Conservation (phyloP, 2,888 invertebrate genomes). For the Cosmia pyralina region DNA sequence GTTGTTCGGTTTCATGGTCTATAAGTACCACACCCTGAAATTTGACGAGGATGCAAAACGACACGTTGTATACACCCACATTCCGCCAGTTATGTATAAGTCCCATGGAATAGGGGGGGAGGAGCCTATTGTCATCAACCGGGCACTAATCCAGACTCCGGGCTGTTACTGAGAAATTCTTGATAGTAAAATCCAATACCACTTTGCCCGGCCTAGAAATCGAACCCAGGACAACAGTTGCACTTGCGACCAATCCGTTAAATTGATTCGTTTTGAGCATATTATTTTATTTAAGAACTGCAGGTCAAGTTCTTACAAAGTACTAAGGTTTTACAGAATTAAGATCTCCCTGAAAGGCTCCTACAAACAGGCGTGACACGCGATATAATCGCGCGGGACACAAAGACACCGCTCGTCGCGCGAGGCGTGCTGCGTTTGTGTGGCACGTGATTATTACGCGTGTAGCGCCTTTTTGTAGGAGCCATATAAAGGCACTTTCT, state of each 20-base stretch:
- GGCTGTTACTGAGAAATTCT: not conserved
- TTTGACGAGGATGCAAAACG: too few species aligned
- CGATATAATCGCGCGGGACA: too few species aligned
- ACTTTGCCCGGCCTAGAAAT: not conserved
- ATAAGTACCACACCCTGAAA: too few species aligned
- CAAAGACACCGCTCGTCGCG: too few species aligned
- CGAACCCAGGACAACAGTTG: not conserved
- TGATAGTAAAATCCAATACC: not conserved
- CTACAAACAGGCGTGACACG: too few species aligned
- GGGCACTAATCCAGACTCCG: not conserved
- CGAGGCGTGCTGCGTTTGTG: too few species aligned
- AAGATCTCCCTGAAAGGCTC: not conserved
- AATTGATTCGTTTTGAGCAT: not conserved
- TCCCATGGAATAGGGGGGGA: not conserved
- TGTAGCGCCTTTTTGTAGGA: too few species aligned
- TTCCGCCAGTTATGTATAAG: not conserved
- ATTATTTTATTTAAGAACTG: too few species aligned
- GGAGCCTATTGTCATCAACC: not conserved
- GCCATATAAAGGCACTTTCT: not conserved
- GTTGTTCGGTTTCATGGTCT: too few species aligned
- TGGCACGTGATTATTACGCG: too few species aligned
- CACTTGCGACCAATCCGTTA: not conserved
- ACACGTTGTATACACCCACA: too few species aligned
- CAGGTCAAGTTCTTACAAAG: not conserved
- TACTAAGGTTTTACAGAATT: not conserved